phyloP scores from a whole-genome alignment of 1,140 invertebrate genomes.

The Papilio dardanus region DNA sequence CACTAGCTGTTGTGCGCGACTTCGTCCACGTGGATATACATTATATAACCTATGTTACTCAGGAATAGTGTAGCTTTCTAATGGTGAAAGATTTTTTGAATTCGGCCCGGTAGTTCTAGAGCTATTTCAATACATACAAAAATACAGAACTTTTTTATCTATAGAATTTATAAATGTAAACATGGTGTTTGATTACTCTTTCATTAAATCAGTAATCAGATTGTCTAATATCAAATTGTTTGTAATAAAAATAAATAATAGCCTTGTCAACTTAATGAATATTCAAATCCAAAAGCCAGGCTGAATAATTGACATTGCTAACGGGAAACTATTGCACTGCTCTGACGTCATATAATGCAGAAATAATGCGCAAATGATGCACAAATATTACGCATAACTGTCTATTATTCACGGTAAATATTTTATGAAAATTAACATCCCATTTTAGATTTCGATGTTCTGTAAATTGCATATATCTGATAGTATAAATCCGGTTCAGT shows the following conservation, averaged over 20 bases:
- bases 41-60: no score
- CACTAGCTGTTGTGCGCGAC: no score
- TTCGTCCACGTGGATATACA: no score
- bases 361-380: slow-evolving; percentile 11
- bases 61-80: no score
- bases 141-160: no score
- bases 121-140: no score
- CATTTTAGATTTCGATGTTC: slow-evolving; percentile 12
- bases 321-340: slow-evolving; percentile 30
- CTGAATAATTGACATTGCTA: slow-evolving; percentile 25
- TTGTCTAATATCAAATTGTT: not conserved
- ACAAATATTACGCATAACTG: not conserved
- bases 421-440: not conserved
- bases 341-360: slow-evolving; percentile 20
- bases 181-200: no score
- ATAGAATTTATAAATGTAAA: no score
- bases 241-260: not conserved
- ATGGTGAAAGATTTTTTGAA: no score
- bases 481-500: no score
- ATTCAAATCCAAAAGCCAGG: slow-evolving; percentile 8
- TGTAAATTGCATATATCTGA: slow-evolving; percentile 9
- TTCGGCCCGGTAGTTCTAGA: no score
- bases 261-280: not conserved
- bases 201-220: no score
- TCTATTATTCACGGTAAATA: slow-evolving; percentile 25